Conservation (phyloP, 2,888 invertebrate species). For the Oegoconia quadripuncta region DNA sequence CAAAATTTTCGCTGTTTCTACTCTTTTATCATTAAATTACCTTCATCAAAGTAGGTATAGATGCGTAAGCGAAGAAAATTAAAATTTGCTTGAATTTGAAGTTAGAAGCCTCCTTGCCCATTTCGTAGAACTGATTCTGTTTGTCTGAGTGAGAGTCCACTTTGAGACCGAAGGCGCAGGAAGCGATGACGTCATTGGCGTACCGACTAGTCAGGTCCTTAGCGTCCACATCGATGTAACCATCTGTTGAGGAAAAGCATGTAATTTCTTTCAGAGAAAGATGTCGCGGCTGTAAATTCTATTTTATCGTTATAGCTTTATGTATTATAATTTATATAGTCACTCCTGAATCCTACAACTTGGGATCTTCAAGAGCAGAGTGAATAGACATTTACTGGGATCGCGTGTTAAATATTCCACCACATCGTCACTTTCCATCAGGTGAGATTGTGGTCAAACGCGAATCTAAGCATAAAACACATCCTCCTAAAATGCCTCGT, state of each 20-base stretch:
- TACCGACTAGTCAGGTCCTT: conserved; percentile 61
- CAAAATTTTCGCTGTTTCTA: neutral
- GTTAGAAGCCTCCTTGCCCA: conserved; percentile 60
- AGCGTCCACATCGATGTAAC: conserved; percentile 42
- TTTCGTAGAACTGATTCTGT: conserved; percentile 72
- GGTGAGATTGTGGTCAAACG: too few species aligned
- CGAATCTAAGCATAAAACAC: too few species aligned
- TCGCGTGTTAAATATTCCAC: too few species aligned
- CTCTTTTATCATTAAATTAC: conserved; percentile 14
- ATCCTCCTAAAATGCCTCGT: too few species aligned
- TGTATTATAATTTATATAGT: too few species aligned
- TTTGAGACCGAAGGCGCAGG: conserved; percentile 69
- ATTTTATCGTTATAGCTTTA: too few species aligned
- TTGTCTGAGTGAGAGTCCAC: conserved; percentile 71
- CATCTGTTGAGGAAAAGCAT: conserved; percentile 1
- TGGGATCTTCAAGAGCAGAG: too few species aligned
- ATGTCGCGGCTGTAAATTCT: too few species aligned
- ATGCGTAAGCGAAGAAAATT: conserved; percentile 18
- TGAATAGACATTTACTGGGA: too few species aligned
- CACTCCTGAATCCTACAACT: too few species aligned
- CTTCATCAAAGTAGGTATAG: conserved; percentile 23
- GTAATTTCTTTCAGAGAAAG: too few species aligned
- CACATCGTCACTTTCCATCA: too few species aligned
- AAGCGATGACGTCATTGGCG: conserved; percentile 72
- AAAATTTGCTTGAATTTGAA: conserved; percentile 26